Percentiles rank a stretch among this genome's conserved stretches.
These are phyloP conservation scores for Drosophila nigrodunni DNA, from an alignment of 1,140 invertebrate species.

Conservation along the genomic window DNA sequence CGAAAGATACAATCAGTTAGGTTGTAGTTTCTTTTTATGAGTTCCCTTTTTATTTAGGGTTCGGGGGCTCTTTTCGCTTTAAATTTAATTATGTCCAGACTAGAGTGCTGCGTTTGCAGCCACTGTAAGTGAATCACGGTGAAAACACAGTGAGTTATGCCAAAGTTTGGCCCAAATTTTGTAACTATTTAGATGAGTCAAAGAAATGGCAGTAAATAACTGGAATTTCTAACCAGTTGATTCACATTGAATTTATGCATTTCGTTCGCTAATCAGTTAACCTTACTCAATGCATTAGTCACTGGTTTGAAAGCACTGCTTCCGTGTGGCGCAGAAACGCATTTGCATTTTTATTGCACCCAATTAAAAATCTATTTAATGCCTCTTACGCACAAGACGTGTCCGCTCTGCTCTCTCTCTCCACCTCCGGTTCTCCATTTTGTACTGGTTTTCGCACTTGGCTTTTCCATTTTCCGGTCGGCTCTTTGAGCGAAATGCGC, in stretches of 20 bases:
- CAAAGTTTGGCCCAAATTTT: slow-evolving; percentile 45
- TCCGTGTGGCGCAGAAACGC: slow-evolving; percentile 16
- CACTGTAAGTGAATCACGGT: slow-evolving; percentile 29
- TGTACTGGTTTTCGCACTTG: slow-evolving; percentile 37
- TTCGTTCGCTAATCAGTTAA: background rate
- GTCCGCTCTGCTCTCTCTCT: background rate
- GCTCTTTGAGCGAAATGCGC: slow-evolving; percentile 50
- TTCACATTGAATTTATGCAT: slow-evolving; percentile 6
- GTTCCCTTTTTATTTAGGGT: slow-evolving; percentile 43
- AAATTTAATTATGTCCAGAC: slow-evolving; percentile 64
- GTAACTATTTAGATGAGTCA: slow-evolving; percentile 25
- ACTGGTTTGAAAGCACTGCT: slow-evolving; percentile 5
- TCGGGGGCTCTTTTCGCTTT: slow-evolving; percentile 51
- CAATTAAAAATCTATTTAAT: slow-evolving; percentile 79
- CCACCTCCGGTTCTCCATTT: no score
- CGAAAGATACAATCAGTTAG: slow-evolving; percentile 56
- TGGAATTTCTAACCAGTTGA: slow-evolving; percentile 8
- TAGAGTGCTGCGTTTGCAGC: slow-evolving; percentile 24
- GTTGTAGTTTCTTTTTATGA: slow-evolving; percentile 59
- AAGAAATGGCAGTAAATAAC: background rate
- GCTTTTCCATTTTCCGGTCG: slow-evolving; percentile 30
- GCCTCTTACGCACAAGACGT: slow-evolving; percentile 19
- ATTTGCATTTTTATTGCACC: slow-evolving; percentile 63
- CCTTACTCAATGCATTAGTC: slow-evolving; percentile 10
- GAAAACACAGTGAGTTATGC: slow-evolving; percentile 37